Evolutionary conservation across 2,113 vertebrate genomes (phyloP), one percentile per base, ranked within the genome.

Genomic region (Osmerus eperlanus): DNA sequence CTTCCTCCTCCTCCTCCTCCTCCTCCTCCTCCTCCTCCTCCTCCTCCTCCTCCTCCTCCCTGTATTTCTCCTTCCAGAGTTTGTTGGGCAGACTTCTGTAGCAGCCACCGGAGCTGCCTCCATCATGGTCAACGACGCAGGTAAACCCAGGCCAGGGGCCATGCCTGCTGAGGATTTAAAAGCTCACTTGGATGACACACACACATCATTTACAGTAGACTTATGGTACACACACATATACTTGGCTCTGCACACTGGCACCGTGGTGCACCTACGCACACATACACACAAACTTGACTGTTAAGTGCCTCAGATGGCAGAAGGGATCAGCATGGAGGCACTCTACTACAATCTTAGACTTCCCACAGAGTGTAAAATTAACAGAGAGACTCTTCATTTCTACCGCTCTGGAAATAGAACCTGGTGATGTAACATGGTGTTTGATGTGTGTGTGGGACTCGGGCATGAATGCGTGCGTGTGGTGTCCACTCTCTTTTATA

Each of bases 91-190:
- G 88, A 94, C 94, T 61, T 82, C 91, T 74, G 92, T 93, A 56
- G 95, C 95, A 78, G 93, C 95, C 56, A 99, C 97, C 70, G 97
- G 97, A 88, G 85, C 94, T 58, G 97, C 97, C 83, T 95, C 96
- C 83, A 95, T 99, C 86, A 93, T 94, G 75, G 96, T 98, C 73
- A 93, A 96, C 76, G 86, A 91, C 68, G 94, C 95, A 96, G 97
- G 96, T 99, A 92, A 83, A 54, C 25, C 14, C 28, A 55, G 2
- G 23, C 62, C 23, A 32, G 69, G 58, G 25, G 65, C 21, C 5
- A 15, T 15, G 9, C 54, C 61, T 74, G 47, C 65, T 54, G 71
- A n/a, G 32, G 21, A 28, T 70, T 77, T 76, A 63, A 54, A 74
- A 68, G 19, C 55, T 56, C 16, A 69, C 68, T 32, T 67, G 78